Evolutionary conservation across 2,113 vertebrate species (phyloP), one percentile per base, ranked within the genome.

Genomic region (Xiphophorus maculatus): DNA sequence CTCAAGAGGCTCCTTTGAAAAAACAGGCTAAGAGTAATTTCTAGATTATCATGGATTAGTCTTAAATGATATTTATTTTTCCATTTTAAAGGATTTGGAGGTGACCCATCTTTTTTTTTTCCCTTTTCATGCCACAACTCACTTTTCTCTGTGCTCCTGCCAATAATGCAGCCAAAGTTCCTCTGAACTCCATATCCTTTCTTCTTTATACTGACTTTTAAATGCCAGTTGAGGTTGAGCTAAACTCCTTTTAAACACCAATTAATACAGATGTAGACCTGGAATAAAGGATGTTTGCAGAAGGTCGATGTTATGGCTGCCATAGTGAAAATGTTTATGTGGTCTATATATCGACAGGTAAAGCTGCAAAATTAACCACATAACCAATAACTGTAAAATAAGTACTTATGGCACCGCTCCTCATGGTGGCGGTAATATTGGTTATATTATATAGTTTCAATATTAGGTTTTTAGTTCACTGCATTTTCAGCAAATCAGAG

Each of bases 111-210:
- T 48, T 19, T 19, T 2, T 48, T 48, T 48, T 19, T 19, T 19
- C 2, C 11, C 0, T 13, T 61, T 12, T 3, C 74, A 63, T 69
- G 13, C 65, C 75, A 63, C 22, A 65, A 66, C 9, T 42, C 51
- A 70, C n/a, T 63, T 42, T 44, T 30, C 11, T 61, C 37, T 62
- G 48, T 29, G 61, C 33, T 25, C 58, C 30, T 32, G 32, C n/a
- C 15, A 64, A 77, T 27, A 44, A 81, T 33, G 54, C 71, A 74
- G 35, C 71, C n/a, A 11, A 48, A 5, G 44, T 48, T 69, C 40
- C 61, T 51, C 54, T 27, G 71, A 76, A 66, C 76, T 63, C 62
- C 63, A 69, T 9, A 48, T 79, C 66, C 63, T 37, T 35, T 66
- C 61, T 65, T 67, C 42, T 67, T 58, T 79, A 28, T 63, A 61